Conservation (phyloP, 2,113 vertebrate species). For the Cephalopterus ornatus region DNA sequence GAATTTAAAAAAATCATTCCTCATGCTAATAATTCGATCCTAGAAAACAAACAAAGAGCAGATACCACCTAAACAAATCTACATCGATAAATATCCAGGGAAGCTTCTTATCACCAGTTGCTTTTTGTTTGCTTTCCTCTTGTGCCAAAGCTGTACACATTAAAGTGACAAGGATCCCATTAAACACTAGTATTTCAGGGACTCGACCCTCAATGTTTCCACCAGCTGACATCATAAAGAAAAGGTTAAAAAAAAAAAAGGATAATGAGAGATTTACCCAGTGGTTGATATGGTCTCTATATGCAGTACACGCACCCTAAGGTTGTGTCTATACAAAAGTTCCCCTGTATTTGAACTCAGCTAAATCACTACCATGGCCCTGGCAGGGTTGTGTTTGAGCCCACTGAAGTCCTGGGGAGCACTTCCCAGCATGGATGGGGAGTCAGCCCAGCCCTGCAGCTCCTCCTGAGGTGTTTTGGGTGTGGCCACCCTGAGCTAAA, state of each 20-base stretch:
- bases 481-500: too few relatives aligned
- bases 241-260: background rate
- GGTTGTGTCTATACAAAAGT: accelerated
- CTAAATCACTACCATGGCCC: background rate
- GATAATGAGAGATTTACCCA: background rate
- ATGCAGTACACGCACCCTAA: too few relatives aligned
- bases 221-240: background rate
- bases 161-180: background rate
- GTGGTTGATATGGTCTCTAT: accelerated
- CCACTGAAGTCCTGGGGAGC: background rate
- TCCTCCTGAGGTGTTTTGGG: background rate
- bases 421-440: accelerated
- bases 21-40: background rate
- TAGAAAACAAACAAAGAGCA: background rate
- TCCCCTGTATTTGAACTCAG: background rate
- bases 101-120: background rate
- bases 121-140: background rate
- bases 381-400: background rate
- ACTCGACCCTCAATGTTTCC: background rate
- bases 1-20: background rate
- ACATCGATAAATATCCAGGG: background rate
- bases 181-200: background rate
- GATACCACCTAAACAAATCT: background rate
- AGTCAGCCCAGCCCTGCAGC: too few relatives aligned
- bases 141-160: background rate